Evolutionary conservation across 1,140 invertebrate genomes (phyloP), one percentile per base, ranked within the genome.

Genomic region (Schlechtendalia chinensis): DNA sequence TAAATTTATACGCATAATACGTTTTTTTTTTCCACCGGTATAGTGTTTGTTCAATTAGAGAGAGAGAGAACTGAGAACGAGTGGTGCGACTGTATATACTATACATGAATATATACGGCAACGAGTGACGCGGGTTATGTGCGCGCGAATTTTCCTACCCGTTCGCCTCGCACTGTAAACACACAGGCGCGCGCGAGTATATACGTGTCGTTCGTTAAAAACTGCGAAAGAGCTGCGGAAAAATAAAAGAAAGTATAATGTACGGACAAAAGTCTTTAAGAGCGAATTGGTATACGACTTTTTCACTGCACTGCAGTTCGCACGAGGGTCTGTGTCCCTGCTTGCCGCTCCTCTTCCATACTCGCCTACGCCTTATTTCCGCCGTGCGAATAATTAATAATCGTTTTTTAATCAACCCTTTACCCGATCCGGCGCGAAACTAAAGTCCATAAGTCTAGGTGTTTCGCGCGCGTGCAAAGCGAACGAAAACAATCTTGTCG

Each of bases 251-350:
- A 72, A 72, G 69, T 8, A 39, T 39, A 39, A 39, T 39, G 32
- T 8, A 8, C 54, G 69, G 69, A 72, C 69, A 72, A 72, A 72
- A 72, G 50, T 72, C 69, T 72, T 72, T 72, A 72, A 72, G 69
- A 72, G 69, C 69, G 69, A 54, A 72, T 72, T 72, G 29, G 22
- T 54, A 12, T 45, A 71, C 29, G 24, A 19, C 47, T 50, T 47
- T 29, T 72, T 72, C 53, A 72, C 54, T 54, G 47, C 24, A 50
- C 32, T 8, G 32, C 32, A 4, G 10, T 45, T 71, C 22, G 45
- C 32, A 39, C 32, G 45, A 19, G 24, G 58, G 58, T 27, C 5
- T n/a, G n/a, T n/a, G n/a, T n/a, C n/a, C n/a, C n/a, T n/a, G n/a
- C n/a, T n/a, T n/a, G n/a, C n/a, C n/a, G n/a, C n/a, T n/a, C n/a